phyloP scores from a whole-genome alignment of 2,888 invertebrate species.

The Agapostemon virescens region DNA sequence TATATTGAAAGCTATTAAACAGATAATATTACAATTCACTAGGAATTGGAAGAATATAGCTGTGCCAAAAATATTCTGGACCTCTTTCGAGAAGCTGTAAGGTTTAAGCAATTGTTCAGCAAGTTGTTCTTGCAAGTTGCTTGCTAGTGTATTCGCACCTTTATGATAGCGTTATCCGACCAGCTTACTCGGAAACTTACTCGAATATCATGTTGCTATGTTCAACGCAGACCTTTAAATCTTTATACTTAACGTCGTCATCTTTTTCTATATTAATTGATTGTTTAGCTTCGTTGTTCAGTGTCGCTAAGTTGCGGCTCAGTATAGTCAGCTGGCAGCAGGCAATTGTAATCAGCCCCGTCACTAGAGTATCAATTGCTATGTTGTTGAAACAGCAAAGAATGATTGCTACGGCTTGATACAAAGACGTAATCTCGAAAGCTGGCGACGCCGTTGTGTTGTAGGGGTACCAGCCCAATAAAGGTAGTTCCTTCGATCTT shows the following conservation, averaged over 20 bases:
- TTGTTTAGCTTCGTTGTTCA: slow-evolving; percentile 30
- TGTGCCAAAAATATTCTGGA: slow-evolving; percentile 68
- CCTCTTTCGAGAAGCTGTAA: slow-evolving; percentile 68
- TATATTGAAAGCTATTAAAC: slow-evolving; percentile 70
- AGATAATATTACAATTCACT: slow-evolving; percentile 70
- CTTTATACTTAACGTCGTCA: background rate
- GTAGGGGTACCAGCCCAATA: slow-evolving; percentile 73
- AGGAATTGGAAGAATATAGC: slow-evolving; percentile 69
- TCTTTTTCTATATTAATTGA: background rate
- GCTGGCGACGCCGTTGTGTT: slow-evolving; percentile 65
- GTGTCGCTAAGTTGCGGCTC: slow-evolving; percentile 61
- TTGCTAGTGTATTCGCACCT: background rate
- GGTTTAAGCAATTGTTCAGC: slow-evolving; percentile 11
- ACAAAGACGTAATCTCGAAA: slow-evolving; percentile 67
- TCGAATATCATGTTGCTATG: slow-evolving; percentile 67
- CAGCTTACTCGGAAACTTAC: slow-evolving; percentile 50
- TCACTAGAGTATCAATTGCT: slow-evolving; percentile 70
- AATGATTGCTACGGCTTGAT: slow-evolving; percentile 65
- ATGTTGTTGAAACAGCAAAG: slow-evolving; percentile 69
- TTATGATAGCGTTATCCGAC: background rate
- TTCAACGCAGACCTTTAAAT: slow-evolving; percentile 59
- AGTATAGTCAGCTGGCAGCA: slow-evolving; percentile 72
- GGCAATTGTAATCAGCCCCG: slow-evolving; percentile 68
- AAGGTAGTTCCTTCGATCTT: slow-evolving; percentile 61
- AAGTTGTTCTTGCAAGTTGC: too few relatives aligned